Base-by-base conservation (phyloP, 2,888 invertebrate species). In the Lacanobia oleracea region DNA sequence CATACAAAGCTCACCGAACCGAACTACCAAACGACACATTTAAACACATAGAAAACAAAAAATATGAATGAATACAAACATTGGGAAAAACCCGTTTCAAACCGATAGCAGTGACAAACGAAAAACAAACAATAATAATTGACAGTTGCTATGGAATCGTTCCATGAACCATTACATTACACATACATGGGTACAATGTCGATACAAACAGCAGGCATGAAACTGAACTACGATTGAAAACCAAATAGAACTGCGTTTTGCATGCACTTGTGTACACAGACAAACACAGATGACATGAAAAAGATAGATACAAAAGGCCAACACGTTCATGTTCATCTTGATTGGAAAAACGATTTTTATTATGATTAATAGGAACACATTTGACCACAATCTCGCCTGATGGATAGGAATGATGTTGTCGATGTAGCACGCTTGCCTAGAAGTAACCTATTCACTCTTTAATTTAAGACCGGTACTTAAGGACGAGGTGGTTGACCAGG, bases 221-320 rank as follows among this genome's bases (percentile, higher is more conserved):
- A 72, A 79, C 66, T 74, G 45, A 67, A 79, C 66, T 64, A 67
- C 60, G 59, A 67, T 67, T 60, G 67, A 69, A 82, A 67, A 69
- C 27, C 74, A 80, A 82, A 80, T 67, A 79, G 57, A 67, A 61
- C 23, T 69, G 56, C 60, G 57, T 69, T 69, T 72, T 68, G 63
- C 84, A 76, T 71, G 81, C 80, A 67, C 65, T 50, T 83, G 70
- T 76, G 60, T 83, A 57, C 45, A 72, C 63, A 82, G 21, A 65
- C 54, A 72, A 33, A 48, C 40, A 62, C 21, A 63, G 12, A 45
- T 54, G 33, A n/a, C 54, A 37, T 10, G 2, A 21, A 40, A 72
- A 1, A 40, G 40, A 16, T 12, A 43, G 1, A 23, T 2, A 40
- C 50, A 57, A 33, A 77, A 76, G 81, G 14, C 37, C 0, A 14